These are phyloP conservation scores for Diabrotica undecimpunctata DNA, from an alignment of 1,140 invertebrate genomes.

Conservation along the genomic window DNA sequence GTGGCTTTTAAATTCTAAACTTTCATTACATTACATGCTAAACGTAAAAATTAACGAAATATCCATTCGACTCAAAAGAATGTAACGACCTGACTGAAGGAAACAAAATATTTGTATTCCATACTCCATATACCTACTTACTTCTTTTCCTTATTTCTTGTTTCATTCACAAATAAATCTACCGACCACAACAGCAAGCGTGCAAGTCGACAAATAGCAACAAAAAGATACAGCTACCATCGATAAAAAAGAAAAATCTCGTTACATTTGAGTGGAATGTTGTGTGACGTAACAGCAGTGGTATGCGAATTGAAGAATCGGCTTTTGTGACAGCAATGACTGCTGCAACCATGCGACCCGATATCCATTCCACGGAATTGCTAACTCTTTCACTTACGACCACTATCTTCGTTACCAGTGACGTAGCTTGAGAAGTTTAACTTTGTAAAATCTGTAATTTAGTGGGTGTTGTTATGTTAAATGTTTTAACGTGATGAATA, in stretches of 20 bases:
- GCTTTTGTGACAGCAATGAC: not conserved
- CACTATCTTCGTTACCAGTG: too few species aligned
- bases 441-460: too few species aligned
- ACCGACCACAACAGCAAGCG: not conserved
- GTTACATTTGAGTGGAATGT: not conserved
- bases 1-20: too few species aligned
- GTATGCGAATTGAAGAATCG: slow-evolving; percentile 2
- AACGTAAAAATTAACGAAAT: too few species aligned
- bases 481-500: too few species aligned
- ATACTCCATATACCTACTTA: not conserved
- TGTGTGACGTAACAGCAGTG: not conserved
- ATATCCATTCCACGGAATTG: not conserved
- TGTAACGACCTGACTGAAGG: too few species aligned
- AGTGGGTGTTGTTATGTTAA: too few species aligned
- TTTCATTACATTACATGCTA: too few species aligned
- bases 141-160: not conserved
- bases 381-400: not conserved
- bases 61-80: too few species aligned
- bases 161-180: slow-evolving; percentile 3
- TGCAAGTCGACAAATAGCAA: not conserved
- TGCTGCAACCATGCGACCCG: not conserved
- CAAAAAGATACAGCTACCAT: not conserved
- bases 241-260: not conserved
- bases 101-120: too few species aligned
- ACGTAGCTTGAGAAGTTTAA: too few species aligned